Conservation (phyloP, 2,888 invertebrate genomes). For the Xestia xanthographa region DNA sequence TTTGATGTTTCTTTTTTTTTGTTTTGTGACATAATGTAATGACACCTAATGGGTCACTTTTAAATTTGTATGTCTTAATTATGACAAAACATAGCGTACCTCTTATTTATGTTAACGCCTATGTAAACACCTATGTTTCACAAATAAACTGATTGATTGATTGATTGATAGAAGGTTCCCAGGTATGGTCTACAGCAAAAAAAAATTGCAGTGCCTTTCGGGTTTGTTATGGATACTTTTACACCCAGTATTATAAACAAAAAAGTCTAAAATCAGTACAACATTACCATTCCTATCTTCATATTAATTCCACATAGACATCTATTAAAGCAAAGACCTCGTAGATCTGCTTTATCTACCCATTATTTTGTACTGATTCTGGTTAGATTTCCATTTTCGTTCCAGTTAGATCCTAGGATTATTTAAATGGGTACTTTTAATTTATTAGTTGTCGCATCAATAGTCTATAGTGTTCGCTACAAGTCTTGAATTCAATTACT, state of each 20-base stretch:
- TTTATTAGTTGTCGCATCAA: constrained; percentile 30
- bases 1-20: no score
- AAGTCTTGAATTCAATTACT: constrained; percentile 39
- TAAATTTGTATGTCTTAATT: no score
- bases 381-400: constrained; percentile 19
- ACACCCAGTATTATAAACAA: not conserved
- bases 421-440: constrained; percentile 39
- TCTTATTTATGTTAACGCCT: no score
- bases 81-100: no score
- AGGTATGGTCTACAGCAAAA: no score
- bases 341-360: constrained; percentile 30
- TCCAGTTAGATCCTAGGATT: constrained; percentile 13
- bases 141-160: no score
- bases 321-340: not conserved
- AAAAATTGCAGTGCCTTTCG: no score
- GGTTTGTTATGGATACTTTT: no score
- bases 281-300: not conserved
- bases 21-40: no score
- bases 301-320: not conserved
- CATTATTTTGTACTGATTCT: constrained; percentile 32
- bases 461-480: constrained; percentile 2
- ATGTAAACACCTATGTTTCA: no score
- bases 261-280: not conserved
- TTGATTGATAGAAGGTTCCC: no score
- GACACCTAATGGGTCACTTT: no score